Evolutionary conservation across 2,797 vertebrate species (phyloP).

Genomic region (Hemibagrus guttatus): DNA sequence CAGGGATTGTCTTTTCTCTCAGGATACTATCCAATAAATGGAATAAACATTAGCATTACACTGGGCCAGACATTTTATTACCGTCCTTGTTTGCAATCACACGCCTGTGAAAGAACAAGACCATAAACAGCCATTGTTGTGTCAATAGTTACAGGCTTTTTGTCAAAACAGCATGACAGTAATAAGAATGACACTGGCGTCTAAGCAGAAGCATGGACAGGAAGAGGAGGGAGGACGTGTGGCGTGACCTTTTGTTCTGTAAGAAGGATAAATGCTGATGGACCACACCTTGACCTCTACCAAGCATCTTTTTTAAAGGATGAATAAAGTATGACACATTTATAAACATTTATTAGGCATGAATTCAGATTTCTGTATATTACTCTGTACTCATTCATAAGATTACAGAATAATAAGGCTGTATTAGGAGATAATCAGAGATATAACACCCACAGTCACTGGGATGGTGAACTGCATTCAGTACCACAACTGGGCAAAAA

Average conservation of each 20-base stretch:
- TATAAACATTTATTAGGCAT: not conserved
- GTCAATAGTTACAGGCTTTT: constrained; percentile 27
- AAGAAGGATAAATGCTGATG: constrained; percentile 51
- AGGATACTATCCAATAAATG: not conserved
- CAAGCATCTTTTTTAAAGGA: constrained; percentile 1
- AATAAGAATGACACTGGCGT: constrained; percentile 52
- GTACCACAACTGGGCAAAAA: not conserved
- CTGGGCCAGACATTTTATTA: constrained; percentile 24
- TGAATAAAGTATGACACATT: constrained; percentile 15
- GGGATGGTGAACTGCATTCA: not conserved
- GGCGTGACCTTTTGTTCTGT: constrained; percentile 70
- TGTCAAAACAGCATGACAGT: constrained; percentile 35
- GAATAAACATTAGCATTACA: constrained; percentile 22
- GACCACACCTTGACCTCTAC: constrained; percentile 54
- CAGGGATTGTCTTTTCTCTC: not conserved
- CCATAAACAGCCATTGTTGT: constrained; percentile 27
- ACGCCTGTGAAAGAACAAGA: constrained; percentile 9
- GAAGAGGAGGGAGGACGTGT: constrained; percentile 61
- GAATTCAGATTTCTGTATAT: not conserved
- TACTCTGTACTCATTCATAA: not conserved
- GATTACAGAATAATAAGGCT: not conserved
- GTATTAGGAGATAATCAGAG: not conserved
- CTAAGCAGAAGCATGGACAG: constrained; percentile 53
- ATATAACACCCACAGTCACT: not conserved
- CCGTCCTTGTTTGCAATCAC: constrained; percentile 26